A percentile compares a stretch with the other conserved stretches of the same genome.
Evolutionary conservation across 2,888 invertebrate genomes (phyloP).

Genomic region (Agrochola lota): DNA sequence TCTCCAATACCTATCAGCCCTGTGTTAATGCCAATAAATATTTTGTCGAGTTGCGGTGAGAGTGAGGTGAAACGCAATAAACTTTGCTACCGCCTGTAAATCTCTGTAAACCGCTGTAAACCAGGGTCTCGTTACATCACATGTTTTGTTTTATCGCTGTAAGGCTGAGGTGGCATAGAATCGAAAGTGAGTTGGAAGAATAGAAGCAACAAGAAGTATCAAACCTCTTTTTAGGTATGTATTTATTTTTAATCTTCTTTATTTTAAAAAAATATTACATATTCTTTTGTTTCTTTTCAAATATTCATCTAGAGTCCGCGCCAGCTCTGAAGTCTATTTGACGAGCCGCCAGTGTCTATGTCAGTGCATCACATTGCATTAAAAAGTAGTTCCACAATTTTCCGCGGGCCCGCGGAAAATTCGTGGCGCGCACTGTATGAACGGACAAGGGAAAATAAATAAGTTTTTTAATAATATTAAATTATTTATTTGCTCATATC

Average conservation of each 20-base stretch:
- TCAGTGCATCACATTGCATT: too few species aligned
- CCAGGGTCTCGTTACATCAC: conserved; percentile 66
- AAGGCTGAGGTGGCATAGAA: conserved; percentile 46
- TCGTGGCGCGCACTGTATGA: too few species aligned
- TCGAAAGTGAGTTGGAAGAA: neutral
- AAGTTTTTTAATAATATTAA: too few species aligned
- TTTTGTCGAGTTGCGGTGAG: conserved; percentile 68
- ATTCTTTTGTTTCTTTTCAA: neutral
- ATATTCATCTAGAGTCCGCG: too few species aligned
- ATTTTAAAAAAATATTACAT: too few species aligned
- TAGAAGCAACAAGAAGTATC: neutral
- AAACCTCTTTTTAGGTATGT: neutral
- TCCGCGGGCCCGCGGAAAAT: too few species aligned
- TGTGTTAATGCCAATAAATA: conserved; percentile 68
- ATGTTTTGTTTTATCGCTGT: conserved; percentile 73
- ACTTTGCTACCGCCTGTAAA: conserved; percentile 66
- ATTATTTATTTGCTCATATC: too few species aligned
- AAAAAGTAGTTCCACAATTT: too few species aligned
- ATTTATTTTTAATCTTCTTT: neutral
- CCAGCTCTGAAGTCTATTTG: too few species aligned
- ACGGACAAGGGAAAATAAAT: too few species aligned
- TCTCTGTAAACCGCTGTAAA: conserved; percentile 64
- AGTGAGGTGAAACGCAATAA: conserved; percentile 70
- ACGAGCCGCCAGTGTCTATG: too few species aligned
- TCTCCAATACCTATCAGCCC: conserved; percentile 37